A percentile compares a stretch with the other conserved stretches of the same genome.
These are phyloP conservation scores for Lates calcarifer DNA, from an alignment of 2,113 vertebrate species.

Conservation along the genomic window DNA sequence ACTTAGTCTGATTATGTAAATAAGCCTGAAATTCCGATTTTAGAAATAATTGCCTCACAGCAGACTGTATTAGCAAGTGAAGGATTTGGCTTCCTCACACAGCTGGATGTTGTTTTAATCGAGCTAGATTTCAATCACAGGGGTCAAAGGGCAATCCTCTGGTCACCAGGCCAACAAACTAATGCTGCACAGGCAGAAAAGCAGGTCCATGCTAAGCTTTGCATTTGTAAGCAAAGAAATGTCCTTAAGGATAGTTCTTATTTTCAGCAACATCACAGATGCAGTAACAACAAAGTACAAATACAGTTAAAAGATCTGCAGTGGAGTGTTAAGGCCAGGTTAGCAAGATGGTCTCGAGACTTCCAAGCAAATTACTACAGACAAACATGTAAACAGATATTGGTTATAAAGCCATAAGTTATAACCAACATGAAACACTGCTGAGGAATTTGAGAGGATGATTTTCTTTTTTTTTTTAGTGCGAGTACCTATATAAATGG, in stretches of 20 bases:
- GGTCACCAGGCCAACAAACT: slow-evolving; percentile 24
- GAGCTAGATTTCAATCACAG: slow-evolving; percentile 43
- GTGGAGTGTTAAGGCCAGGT: slow-evolving; percentile 16
- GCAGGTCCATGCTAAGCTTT: not conserved
- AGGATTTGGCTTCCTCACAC: slow-evolving; percentile 10
- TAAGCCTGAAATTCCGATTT: slow-evolving; percentile 33
- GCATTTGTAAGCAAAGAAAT: slow-evolving; percentile 17
- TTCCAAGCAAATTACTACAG: slow-evolving; percentile 49
- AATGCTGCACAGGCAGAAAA: slow-evolving; percentile 41
- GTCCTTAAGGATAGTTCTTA: not conserved
- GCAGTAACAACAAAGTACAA: slow-evolving; percentile 23
- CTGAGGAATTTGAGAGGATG: not conserved
- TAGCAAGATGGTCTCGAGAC: slow-evolving; percentile 34
- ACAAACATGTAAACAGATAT: slow-evolving; percentile 7
- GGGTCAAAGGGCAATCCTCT: slow-evolving; percentile 47
- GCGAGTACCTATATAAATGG: not conserved
- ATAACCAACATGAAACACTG: not conserved
- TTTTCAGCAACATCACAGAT: slow-evolving; percentile 22
- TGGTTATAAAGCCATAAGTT: not conserved
- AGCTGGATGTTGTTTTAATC: slow-evolving; percentile 45
- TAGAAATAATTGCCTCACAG: slow-evolving; percentile 11
- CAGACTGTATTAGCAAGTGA: slow-evolving; percentile 14
- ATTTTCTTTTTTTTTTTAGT: not conserved
- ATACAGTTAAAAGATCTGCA: slow-evolving; percentile 52
- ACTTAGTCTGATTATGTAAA: slow-evolving; percentile 32